Evolutionary conservation across 2,797 vertebrate genomes (phyloP).

Genomic region (Scarus forsteni): DNA sequence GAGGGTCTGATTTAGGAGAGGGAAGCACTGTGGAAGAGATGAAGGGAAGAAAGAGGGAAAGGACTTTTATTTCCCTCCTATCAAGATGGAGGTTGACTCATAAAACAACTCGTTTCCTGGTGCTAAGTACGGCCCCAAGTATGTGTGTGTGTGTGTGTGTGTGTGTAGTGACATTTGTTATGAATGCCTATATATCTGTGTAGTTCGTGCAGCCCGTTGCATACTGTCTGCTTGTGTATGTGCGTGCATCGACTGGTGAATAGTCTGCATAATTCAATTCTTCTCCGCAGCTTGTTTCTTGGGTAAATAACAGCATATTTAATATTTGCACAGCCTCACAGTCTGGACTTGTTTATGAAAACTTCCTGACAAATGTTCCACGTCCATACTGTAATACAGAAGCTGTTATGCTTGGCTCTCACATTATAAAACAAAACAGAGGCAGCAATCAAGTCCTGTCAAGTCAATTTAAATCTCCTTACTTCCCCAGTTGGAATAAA

Average conservation of each 20-base stretch:
- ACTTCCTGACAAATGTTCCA: conserved; percentile 75
- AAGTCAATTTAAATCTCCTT: conserved; percentile 71
- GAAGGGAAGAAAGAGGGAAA: conserved; percentile 17
- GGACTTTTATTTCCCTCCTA: conserved; percentile 68
- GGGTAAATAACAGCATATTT: conserved; percentile 77
- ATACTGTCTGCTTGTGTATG: conserved; percentile 7
- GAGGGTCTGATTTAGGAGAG: conserved; percentile 72
- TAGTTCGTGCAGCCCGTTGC: conserved; percentile 34
- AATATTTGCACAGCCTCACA: conserved; percentile 71
- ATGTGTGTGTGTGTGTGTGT: conserved; percentile 23
- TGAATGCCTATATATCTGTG: conserved; percentile 41
- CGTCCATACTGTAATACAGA: conserved; percentile 65
- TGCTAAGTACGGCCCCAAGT: conserved; percentile 45
- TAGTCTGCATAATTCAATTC: conserved; percentile 56
- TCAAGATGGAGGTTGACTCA: conserved; percentile 71
- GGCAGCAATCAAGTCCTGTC: conserved; percentile 71
- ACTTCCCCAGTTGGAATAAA: conserved; percentile 67
- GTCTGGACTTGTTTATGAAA: conserved; percentile 79
- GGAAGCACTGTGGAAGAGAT: conserved; percentile 45
- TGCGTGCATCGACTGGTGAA: conserved; percentile 8
- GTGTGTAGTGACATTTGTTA: conserved; percentile 29
- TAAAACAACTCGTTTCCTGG: conserved; percentile 69
- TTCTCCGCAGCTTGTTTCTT: conserved; percentile 46
- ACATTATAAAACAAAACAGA: conserved; percentile 76
- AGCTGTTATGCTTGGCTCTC: conserved; percentile 54